phyloP scores from a whole-genome alignment of 2,113 vertebrate species.

The Rhagologus leucostigma region DNA sequence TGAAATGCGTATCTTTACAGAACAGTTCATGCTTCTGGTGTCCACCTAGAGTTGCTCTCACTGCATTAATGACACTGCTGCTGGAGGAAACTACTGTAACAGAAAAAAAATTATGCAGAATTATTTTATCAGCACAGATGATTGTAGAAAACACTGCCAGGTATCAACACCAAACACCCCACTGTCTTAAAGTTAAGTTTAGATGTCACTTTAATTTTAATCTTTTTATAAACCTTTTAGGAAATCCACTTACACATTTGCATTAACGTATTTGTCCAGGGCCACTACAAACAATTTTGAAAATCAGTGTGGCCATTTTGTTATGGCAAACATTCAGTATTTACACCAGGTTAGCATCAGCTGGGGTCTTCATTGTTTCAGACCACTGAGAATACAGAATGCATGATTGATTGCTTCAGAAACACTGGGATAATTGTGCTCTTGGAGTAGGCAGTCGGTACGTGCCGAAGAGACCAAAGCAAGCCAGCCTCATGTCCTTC shows the following conservation, averaged over 20 bases:
- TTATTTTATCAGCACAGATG: not conserved
- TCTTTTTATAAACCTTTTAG: not conserved
- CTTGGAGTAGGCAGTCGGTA: not conserved
- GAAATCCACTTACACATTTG: not conserved
- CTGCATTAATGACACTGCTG: not conserved
- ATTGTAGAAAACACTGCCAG: not conserved
- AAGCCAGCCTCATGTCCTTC: not conserved
- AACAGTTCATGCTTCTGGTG: not conserved
- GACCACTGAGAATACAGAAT: not conserved
- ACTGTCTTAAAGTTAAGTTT: not conserved
- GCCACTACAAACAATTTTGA: not conserved
- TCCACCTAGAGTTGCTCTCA: not conserved
- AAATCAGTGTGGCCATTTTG: not conserved
- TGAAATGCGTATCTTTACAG: not conserved
- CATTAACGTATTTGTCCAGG: not conserved
- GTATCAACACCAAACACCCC: not conserved
- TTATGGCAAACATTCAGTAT: not conserved
- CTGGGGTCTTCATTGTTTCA: not conserved
- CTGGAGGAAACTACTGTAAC: not conserved
- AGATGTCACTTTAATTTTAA: not conserved
- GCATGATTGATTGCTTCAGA: not conserved
- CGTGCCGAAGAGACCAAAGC: not conserved
- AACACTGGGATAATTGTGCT: not conserved
- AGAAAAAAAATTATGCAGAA: not conserved
- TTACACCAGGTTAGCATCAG: not conserved